Evolutionary conservation across 2,888 invertebrate species (phyloP), one percentile per base, ranked within the genome.

Genomic region (Phyllotreta striolata): DNA sequence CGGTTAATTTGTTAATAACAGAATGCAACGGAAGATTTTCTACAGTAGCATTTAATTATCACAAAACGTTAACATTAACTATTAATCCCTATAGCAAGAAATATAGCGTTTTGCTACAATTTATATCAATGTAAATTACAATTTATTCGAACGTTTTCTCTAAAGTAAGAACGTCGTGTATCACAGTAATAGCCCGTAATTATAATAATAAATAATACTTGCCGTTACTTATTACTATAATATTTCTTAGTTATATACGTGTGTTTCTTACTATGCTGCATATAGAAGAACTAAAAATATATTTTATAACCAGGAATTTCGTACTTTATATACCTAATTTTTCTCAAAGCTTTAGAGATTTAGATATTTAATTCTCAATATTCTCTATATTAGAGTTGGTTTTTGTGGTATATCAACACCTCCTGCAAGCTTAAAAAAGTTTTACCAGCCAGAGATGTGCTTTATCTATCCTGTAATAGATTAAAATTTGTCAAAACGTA

Each of bases 401-500:
- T 24, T 24, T 24, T 24, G 24, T 24, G 24, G 4, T 24, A 24
- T 24, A 24, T 24, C 24, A 24, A 24, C 24, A 24, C 24, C 4
- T 24, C 24, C 24, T 3, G 24, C 24, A 4, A 24, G 24, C 24
- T 24, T 24, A 24, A 24, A 24, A 24, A 24, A 24, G 24, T 24
- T 24, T 24, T 24, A 24, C 24, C 24, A 24, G 24, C 24, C 39
- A 14, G 58, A 60, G 52, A 54, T 60, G 60, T 60, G 60, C 60
- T 38, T 54, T 60, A 66, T 55, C 54, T 54, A 63, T 54, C 54
- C 47, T 55, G 65, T 72, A 72, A 72, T 72, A 69, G 73, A 73
- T 70, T 72, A 67, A 69, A 74, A 74, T 73, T 73, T 72, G 73
- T 71, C 73, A 73, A 75, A 76, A 74, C 67, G 75, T 73, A 75